Evolutionary conservation across 1,140 invertebrate species (phyloP).

Genomic region (Tenebrio molitor): DNA sequence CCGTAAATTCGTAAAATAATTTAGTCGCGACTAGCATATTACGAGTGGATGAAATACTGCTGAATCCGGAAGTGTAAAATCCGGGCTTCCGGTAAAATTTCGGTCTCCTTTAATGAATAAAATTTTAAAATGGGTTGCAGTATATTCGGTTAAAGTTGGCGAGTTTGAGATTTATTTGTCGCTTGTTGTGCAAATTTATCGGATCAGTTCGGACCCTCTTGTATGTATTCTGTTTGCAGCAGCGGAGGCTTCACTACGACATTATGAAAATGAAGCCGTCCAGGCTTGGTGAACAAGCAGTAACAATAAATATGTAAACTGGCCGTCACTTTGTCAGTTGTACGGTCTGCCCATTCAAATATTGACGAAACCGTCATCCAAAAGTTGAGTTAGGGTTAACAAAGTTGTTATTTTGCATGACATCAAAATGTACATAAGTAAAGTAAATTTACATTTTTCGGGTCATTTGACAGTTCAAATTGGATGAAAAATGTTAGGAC

Average conservation of each 20-base stretch:
- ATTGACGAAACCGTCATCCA: slow-evolving; percentile 22
- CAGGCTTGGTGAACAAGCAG: slow-evolving; percentile 4
- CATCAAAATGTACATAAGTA: slow-evolving; percentile 1
- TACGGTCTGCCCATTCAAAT: slow-evolving; percentile 2
- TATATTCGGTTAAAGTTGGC: too few relatives aligned
- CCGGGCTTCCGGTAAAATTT: too few relatives aligned
- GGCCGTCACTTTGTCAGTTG: slow-evolving; percentile 4
- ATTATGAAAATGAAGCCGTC: slow-evolving; percentile 35
- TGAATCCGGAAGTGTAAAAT: too few relatives aligned
- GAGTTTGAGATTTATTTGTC: too few relatives aligned
- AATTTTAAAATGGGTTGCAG: neutral
- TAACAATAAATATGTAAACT: slow-evolving; percentile 20
- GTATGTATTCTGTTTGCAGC: neutral
- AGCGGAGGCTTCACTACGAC: neutral
- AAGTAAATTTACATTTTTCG: slow-evolving; percentile 29
- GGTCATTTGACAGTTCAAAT: neutral
- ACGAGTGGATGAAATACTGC: too few relatives aligned
- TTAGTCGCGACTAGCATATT: slow-evolving; percentile 10
- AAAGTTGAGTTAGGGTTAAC: slow-evolving; percentile 20
- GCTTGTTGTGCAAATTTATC: neutral
- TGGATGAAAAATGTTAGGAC: neutral
- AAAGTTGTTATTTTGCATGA: slow-evolving; percentile 21
- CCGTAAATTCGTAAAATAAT: slow-evolving; percentile 8
- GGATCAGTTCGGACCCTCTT: neutral
- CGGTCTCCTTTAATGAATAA: neutral